Percentiles rank a stretch among this genome's conserved stretches.
Evolutionary conservation across 2,113 vertebrate genomes (phyloP).

Genomic region (Macheiramphus alcinus): DNA sequence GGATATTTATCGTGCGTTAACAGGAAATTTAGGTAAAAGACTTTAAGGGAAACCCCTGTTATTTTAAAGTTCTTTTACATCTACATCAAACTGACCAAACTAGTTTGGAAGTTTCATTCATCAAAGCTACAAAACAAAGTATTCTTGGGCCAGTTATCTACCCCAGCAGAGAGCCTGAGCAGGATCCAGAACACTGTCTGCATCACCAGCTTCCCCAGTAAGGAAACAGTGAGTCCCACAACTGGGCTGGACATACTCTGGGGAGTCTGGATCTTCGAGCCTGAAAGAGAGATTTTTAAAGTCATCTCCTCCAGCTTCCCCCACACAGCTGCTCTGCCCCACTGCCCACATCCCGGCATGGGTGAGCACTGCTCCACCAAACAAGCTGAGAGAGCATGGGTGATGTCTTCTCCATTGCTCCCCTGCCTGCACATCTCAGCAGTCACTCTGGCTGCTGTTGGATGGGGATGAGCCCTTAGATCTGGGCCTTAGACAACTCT

Average conservation of each 20-base stretch:
- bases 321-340: neutral
- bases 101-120: neutral
- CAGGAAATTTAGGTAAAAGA: neutral
- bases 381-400: neutral
- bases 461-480: neutral
- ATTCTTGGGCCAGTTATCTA: neutral
- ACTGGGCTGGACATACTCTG: neutral
- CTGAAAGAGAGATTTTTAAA: neutral
- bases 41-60: neutral
- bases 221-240: neutral
- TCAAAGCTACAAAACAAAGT: neutral
- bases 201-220: neutral
- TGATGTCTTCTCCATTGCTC: neutral
- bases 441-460: neutral
- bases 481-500: neutral
- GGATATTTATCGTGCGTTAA: neutral
- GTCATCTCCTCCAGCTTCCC: neutral
- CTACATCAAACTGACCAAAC: neutral
- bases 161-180: neutral
- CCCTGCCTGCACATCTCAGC: neutral
- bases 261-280: neutral
- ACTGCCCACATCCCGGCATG: fast-evolving
- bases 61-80: neutral
- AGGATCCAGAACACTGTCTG: neutral
- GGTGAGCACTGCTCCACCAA: neutral